A percentile compares a stretch with the other conserved stretches of the same genome.
Evolutionary conservation across 2,888 invertebrate genomes (phyloP).

Genomic region (Harpagoxenus sublaevis): DNA sequence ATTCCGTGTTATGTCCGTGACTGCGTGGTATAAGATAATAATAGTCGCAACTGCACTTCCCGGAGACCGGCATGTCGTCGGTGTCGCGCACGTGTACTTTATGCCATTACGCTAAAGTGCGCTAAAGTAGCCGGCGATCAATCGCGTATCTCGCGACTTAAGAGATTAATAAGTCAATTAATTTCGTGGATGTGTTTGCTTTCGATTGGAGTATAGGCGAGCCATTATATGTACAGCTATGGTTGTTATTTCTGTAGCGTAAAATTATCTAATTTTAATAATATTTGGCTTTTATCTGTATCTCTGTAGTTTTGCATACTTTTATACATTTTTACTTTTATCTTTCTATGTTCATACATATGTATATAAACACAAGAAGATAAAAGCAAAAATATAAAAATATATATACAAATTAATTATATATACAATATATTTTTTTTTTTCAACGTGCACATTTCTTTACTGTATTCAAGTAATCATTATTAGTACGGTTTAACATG

Average conservation of each 20-base stretch:
- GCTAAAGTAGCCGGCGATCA: conserved; percentile 21
- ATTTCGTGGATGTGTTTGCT: not conserved
- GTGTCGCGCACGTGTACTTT: not conserved
- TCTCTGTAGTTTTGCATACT: not conserved
- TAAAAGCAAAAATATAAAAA: not conserved
- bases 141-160: not conserved
- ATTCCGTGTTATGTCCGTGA: conserved; percentile 53
- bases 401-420: not conserved
- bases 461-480: not conserved
- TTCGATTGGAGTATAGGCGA: not conserved
- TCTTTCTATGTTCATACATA: not conserved
- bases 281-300: not conserved
- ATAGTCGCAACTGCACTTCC: not conserved
- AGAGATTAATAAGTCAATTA: conserved; percentile 29
- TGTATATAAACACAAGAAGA: not conserved
- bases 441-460: not conserved
- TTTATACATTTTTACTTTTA: not conserved
- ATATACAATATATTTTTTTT: not conserved
- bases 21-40: conserved; percentile 62
- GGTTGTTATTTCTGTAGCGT: not conserved
- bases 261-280: not conserved
- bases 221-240: not conserved
- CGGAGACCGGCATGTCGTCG: not conserved
- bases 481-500: not conserved
- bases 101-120: conserved; percentile 11